These are phyloP conservation scores for Genyomyrus donnyi DNA, from an alignment of 2,113 vertebrate genomes.

Conservation along the genomic window DNA sequence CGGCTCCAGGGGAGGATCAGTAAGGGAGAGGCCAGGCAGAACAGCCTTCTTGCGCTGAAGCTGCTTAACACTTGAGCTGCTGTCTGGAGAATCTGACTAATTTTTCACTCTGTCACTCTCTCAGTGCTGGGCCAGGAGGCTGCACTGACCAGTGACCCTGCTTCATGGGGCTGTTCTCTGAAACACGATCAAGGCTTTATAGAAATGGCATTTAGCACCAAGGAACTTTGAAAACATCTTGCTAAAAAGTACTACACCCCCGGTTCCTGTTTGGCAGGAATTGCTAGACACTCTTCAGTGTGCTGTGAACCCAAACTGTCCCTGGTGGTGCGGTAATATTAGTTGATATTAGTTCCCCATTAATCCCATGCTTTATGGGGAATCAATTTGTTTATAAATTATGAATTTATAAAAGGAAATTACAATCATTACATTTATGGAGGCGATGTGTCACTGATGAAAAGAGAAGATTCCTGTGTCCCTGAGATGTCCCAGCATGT, in stretches of 20 bases:
- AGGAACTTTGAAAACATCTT: neutral
- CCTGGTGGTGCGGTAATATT: neutral
- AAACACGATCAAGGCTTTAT: neutral
- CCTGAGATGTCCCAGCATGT: neutral
- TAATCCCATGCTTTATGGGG: neutral
- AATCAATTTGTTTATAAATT: neutral
- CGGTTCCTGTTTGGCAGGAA: neutral
- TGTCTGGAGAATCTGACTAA: neutral
- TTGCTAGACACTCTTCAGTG: neutral
- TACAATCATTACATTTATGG: neutral
- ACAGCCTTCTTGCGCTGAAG: neutral
- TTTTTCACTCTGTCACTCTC: neutral
- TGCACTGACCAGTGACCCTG: neutral
- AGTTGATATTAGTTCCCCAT: too few species aligned
- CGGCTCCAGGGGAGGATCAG: neutral
- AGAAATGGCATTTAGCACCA: neutral
- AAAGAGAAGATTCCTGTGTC: neutral
- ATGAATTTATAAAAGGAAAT: neutral
- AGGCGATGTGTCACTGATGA: neutral
- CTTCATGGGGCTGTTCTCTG: neutral
- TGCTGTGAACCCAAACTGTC: neutral
- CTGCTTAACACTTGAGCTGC: neutral
- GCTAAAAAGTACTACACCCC: neutral
- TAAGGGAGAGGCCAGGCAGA: neutral
- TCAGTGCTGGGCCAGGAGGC: neutral